Percentiles rank a stretch among this genome's conserved stretches.
These are phyloP conservation scores for Mactra quadrangularis DNA, from an alignment of 1,140 invertebrate genomes.

Conservation along the genomic window DNA sequence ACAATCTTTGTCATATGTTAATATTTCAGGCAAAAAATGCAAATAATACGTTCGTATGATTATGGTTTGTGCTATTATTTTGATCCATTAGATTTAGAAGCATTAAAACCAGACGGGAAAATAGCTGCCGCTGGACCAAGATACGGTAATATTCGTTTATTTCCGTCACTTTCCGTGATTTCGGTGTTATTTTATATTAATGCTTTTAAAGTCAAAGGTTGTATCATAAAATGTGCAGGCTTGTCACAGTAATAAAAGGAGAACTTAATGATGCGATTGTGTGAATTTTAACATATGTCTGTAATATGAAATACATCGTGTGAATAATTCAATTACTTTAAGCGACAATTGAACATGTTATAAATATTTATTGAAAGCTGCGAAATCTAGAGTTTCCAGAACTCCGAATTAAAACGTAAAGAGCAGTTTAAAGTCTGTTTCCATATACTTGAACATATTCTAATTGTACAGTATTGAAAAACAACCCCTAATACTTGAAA, in stretches of 20 bases:
- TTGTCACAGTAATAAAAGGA: neutral
- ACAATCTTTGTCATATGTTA: no score
- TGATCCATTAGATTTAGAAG: neutral
- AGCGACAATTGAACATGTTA: no score
- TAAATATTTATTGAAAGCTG: no score
- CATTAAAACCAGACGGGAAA: neutral
- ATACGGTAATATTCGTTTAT: neutral
- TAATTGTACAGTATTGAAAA: no score
- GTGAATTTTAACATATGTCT: neutral
- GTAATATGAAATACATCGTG: neutral
- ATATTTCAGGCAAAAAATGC: neutral
- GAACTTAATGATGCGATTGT: neutral
- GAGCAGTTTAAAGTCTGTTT: no score
- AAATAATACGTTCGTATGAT: neutral
- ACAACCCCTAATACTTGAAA: no score
- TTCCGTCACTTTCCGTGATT: neutral
- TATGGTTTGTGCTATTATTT: slow-evolving; percentile 17
- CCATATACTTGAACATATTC: no score
- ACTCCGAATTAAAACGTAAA: no score
- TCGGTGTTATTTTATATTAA: neutral
- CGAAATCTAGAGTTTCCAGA: no score
- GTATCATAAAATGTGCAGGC: neutral
- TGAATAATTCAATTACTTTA: neutral
- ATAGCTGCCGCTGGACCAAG: neutral
- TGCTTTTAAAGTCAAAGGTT: neutral